phyloP scores from a whole-genome alignment of 2,797 vertebrate genomes.

The Nannoperca obscura region DNA sequence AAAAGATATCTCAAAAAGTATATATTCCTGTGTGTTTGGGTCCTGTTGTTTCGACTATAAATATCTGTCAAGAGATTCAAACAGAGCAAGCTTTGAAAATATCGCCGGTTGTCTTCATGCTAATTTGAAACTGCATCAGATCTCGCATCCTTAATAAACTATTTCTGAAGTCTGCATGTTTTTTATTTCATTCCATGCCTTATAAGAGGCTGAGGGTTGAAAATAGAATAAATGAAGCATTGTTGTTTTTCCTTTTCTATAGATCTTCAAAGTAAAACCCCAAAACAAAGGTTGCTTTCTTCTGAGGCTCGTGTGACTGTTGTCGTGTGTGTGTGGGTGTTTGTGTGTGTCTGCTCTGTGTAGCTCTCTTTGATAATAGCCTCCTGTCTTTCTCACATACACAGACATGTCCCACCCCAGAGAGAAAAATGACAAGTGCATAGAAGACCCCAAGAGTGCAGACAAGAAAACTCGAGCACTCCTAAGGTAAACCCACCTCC shows the following conservation, averaged over 20 bases:
- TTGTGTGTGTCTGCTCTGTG: slow-evolving; percentile 68
- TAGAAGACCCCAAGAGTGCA: slow-evolving; percentile 91
- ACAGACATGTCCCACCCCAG: slow-evolving; percentile 91
- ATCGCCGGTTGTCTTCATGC: slow-evolving; percentile 75
- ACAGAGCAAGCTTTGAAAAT: slow-evolving; percentile 80
- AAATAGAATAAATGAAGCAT: slow-evolving; percentile 89
- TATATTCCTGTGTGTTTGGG: slow-evolving; percentile 80
- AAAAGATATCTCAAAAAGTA: slow-evolving; percentile 75
- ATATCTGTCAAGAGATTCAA: slow-evolving; percentile 83
- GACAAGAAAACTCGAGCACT: slow-evolving; percentile 93
- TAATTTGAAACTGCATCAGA: slow-evolving; percentile 84
- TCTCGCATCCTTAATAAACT: slow-evolving; percentile 82
- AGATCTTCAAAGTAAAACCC: slow-evolving; percentile 88
- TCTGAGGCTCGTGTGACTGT: slow-evolving; percentile 79
- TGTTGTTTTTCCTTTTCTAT: slow-evolving; percentile 85
- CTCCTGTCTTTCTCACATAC: slow-evolving; percentile 76
- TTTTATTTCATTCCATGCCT: slow-evolving; percentile 69
- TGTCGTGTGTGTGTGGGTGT: slow-evolving; percentile 53
- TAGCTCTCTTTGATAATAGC: slow-evolving; percentile 84
- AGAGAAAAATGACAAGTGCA: slow-evolving; percentile 92
- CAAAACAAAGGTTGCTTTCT: slow-evolving; percentile 89
- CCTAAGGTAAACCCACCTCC: slow-evolving; percentile 86
- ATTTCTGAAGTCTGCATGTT: slow-evolving; percentile 75
- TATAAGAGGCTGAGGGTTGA: slow-evolving; percentile 80
- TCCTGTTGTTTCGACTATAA: slow-evolving; percentile 85